These are phyloP conservation scores for Nysson spinosus DNA, from an alignment of 2,888 invertebrate species.

Conservation along the genomic window DNA sequence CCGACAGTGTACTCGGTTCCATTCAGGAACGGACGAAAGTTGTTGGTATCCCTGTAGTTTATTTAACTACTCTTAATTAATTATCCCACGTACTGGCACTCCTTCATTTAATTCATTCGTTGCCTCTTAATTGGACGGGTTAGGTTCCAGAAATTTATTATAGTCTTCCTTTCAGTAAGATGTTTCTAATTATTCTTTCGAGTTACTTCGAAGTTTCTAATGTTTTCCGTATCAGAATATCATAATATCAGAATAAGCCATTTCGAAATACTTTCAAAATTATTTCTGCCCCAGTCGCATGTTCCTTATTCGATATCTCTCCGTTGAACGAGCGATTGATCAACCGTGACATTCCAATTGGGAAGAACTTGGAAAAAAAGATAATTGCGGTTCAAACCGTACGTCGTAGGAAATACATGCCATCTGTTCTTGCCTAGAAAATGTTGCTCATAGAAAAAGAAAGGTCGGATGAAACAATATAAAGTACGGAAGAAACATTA, in stretches of 20 bases:
- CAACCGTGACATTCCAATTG: slow-evolving; percentile 24
- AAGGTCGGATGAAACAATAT: slow-evolving; percentile 2
- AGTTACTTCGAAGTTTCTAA: slow-evolving; percentile 18
- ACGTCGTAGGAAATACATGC: slow-evolving; percentile 14
- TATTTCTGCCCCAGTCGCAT: not conserved
- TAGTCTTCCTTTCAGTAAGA: no score
- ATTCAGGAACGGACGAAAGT: slow-evolving; percentile 38
- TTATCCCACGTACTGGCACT: no score
- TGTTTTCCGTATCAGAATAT: no score
- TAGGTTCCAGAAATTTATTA: no score
- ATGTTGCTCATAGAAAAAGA: slow-evolving; percentile 27
- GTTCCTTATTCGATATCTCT: slow-evolving; percentile 1
- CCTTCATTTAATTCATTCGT: slow-evolving; percentile 7
- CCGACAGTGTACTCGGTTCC: slow-evolving; percentile 33
- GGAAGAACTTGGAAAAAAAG: no score
- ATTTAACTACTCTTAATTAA: not conserved
- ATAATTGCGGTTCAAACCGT: not conserved
- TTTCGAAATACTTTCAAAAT: slow-evolving; percentile 44
- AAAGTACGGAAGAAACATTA: not conserved
- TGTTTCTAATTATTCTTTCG: slow-evolving; percentile 36
- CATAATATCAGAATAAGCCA: no score
- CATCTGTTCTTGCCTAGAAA: slow-evolving; percentile 11
- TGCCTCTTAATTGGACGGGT: no score
- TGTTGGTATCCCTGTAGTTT: slow-evolving; percentile 4
- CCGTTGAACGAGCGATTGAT: slow-evolving; percentile 4